Conservation (phyloP, 2,797 vertebrate species). For the Myripristis jacobus region DNA sequence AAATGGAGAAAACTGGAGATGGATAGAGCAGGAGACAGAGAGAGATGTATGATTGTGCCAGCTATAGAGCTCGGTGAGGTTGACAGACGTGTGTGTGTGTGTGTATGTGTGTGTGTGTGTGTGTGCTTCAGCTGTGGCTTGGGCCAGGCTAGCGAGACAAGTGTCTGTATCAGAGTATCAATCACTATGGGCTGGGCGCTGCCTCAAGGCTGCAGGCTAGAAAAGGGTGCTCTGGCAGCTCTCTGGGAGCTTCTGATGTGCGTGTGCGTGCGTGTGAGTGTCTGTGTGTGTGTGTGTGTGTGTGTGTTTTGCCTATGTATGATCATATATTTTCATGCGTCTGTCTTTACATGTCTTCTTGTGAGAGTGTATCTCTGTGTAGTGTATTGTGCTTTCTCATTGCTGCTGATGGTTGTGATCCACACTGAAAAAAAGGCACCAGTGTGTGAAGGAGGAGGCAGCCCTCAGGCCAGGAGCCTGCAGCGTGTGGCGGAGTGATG, state of each 20-base stretch:
- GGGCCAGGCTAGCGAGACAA: constrained; percentile 50
- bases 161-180: constrained; percentile 59
- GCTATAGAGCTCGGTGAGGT: constrained; percentile 45
- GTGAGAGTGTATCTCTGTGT: constrained; percentile 10
- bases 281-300: constrained; percentile 16
- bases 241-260: constrained; percentile 38
- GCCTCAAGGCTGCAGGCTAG: constrained; percentile 64
- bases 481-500: constrained; percentile 1
- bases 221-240: constrained; percentile 39
- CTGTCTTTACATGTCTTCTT: constrained; percentile 18
- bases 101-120: constrained; percentile 33
- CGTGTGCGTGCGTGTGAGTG: constrained; percentile 16
- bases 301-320: constrained; percentile 16
- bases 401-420: constrained; percentile 1
- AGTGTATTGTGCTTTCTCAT: constrained; percentile 20
- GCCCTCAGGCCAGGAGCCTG: constrained; percentile 4
- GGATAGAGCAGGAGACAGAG: constrained; percentile 48
- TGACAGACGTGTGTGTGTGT: constrained; percentile 60
- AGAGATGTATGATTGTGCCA: constrained; percentile 56
- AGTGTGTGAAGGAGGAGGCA: background rate
- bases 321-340: constrained; percentile 5
- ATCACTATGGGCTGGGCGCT: constrained; percentile 64
- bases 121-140: constrained; percentile 13
- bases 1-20: constrained; percentile 59
- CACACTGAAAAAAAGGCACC: constrained; percentile 11